These are phyloP conservation scores for Potorous gilbertii DNA, from an alignment of 2,797 vertebrate species.

Conservation along the genomic window DNA sequence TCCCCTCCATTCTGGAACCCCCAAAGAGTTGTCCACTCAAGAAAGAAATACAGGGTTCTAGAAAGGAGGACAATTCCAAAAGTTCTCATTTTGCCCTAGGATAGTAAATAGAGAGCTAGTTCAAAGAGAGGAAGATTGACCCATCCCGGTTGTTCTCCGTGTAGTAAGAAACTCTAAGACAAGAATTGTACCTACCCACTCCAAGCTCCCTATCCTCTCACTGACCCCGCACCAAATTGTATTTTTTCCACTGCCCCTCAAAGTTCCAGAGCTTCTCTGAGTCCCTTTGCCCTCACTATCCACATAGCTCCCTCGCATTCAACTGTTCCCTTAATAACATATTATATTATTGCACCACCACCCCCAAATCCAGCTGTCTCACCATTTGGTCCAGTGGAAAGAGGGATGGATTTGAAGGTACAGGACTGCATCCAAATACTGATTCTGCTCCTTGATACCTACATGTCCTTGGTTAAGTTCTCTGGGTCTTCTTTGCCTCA, in stretches of 20 bases:
- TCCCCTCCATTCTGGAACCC: neutral
- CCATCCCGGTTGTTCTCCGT: neutral
- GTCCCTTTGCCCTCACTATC: neutral
- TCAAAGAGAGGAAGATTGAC: neutral
- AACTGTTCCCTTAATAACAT: neutral
- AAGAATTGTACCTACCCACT: neutral
- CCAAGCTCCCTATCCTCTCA: neutral
- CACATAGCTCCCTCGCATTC: neutral
- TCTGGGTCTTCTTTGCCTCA: neutral
- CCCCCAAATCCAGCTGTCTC: neutral
- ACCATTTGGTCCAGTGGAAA: neutral
- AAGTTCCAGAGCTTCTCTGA: neutral
- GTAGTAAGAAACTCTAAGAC: neutral
- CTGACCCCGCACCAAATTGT: neutral
- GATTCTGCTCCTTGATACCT: neutral
- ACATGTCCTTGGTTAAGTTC: neutral
- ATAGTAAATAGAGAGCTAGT: neutral
- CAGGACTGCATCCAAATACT: neutral
- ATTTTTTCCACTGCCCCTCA: neutral
- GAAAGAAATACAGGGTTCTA: neutral
- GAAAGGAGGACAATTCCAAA: conserved; percentile 9
- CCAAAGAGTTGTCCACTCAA: neutral
- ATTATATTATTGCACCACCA: neutral
- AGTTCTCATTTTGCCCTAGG: conserved; percentile 16
- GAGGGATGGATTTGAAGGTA: neutral